Evolutionary conservation across 2,113 vertebrate genomes (phyloP), one percentile per base, ranked within the genome.

Genomic region (Nesospiza acunhae): DNA sequence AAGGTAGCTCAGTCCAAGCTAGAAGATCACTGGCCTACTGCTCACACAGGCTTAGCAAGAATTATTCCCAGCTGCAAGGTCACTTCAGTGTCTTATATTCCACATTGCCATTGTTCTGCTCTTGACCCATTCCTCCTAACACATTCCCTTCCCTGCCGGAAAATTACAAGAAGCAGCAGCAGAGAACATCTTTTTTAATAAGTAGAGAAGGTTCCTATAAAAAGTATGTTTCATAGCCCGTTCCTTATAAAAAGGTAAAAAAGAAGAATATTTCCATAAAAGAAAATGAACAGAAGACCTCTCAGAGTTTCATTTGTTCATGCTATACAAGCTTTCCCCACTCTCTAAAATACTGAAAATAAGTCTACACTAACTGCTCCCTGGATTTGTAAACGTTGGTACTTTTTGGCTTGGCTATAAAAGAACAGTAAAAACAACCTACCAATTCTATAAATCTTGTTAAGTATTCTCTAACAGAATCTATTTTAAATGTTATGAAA

Each of bases 401-500:
- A 8, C 9, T 47, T 83, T 91, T 78, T 78, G 19, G 11, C 84
- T 87, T 77, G 19, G 12, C 26, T 75, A 6, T 24, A 21, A 82
- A 93, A 91, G n/a, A 53, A 8, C 11, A 69, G 17, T 21, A 72
- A 63, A 18, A 84, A 30, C 31, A 68, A 60, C 22, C 13, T 10
- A 75, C 77, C 67, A 60, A 41, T 69, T 82, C 35, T 56, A 9
- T 33, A 87, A 77, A 56, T 75, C 10, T 67, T 73, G 11, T 62
- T 66, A 26, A 87, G 46, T 84, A 60, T 75, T 79, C 80, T 33
- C 42, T 60, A 76, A 31, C 7, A 70, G 68, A 70, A 5, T 37
- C 66, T 63, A 56, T 35, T 56, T 89, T 35, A 70, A 84, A 60
- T 74, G 55, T 55, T 73, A 88, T 44, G 7, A 89, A 94, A 74